Percentiles rank a stretch among this genome's conserved stretches.
phyloP scores from a whole-genome alignment of 2,888 invertebrate species.

The Seira ritae region DNA sequence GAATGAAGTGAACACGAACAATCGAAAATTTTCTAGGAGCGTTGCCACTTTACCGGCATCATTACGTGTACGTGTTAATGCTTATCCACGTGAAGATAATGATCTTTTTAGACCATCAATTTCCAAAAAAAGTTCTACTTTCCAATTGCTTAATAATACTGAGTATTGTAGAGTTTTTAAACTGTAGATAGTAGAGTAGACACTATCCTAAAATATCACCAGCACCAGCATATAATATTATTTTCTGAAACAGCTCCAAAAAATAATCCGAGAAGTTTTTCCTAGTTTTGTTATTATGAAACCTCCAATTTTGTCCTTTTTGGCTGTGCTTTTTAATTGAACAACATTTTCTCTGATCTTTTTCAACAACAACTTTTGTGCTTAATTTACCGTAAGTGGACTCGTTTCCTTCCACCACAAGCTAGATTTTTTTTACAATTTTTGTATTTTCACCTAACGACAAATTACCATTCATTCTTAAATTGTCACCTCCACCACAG shows the following conservation, averaged over 20 bases:
- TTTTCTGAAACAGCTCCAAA: conserved; percentile 6
- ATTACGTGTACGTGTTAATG: conserved; percentile 29
- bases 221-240: background rate
- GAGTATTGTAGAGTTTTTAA: too few species aligned
- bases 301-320: background rate
- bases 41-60: conserved; percentile 13
- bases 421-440: background rate
- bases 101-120: conserved; percentile 23
- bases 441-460: conserved; percentile 31
- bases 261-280: background rate
- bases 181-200: too few species aligned
- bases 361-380: background rate
- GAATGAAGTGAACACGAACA: too few species aligned
- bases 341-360: conserved; percentile 11
- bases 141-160: background rate
- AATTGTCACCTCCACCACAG: conserved; percentile 47
- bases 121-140: background rate
- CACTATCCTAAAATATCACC: background rate
- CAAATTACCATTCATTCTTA: conserved; percentile 51
- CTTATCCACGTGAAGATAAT: conserved; percentile 45
- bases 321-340: background rate
- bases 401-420: background rate
- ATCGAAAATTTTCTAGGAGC: background rate
- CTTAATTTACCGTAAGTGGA: background rate
- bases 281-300: conserved; percentile 2